Conservation (phyloP, 2,888 invertebrate species). For the Drosophila percnosoma region DNA sequence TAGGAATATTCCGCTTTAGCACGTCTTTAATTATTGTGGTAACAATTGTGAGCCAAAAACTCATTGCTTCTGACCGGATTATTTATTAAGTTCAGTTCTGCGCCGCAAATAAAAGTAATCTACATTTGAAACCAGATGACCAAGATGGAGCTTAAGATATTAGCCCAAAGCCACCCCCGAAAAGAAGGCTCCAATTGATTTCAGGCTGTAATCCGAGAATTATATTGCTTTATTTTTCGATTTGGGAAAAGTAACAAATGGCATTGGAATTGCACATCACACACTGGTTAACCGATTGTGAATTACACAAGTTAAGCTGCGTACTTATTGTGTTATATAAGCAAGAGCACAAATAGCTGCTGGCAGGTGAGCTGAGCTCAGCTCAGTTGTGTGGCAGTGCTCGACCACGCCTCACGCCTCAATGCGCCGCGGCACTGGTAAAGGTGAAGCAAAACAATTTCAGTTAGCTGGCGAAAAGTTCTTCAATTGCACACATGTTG, state of each 20-base stretch:
- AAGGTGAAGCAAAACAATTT: conserved; percentile 43
- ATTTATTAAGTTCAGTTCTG: neutral
- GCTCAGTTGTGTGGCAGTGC: conserved; percentile 13
- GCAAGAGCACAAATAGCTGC: conserved; percentile 17
- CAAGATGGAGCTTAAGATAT: neutral
- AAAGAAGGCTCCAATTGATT: neutral
- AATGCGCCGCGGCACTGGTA: conserved; percentile 16
- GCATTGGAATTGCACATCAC: conserved; percentile 24
- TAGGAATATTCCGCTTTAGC: neutral
- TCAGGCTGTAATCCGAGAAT: neutral
- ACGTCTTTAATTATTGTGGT: neutral
- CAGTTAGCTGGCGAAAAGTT: conserved; percentile 41
- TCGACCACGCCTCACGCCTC: neutral
- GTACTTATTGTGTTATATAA: conserved; percentile 26
- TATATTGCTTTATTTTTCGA: neutral
- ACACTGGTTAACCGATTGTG: conserved; percentile 27
- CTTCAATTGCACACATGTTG: conserved; percentile 33
- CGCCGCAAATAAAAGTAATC: neutral
- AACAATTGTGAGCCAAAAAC: neutral
- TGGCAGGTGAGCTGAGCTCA: conserved; percentile 9
- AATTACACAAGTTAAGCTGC: conserved; percentile 42
- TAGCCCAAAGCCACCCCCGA: neutral
- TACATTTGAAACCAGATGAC: neutral
- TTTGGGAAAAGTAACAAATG: conserved; percentile 17
- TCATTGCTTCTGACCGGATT: neutral